A percentile compares a stretch with the other conserved stretches of the same genome.
Evolutionary conservation across 2,888 invertebrate species (phyloP).

Genomic region (Andrena haemorrhoa): DNA sequence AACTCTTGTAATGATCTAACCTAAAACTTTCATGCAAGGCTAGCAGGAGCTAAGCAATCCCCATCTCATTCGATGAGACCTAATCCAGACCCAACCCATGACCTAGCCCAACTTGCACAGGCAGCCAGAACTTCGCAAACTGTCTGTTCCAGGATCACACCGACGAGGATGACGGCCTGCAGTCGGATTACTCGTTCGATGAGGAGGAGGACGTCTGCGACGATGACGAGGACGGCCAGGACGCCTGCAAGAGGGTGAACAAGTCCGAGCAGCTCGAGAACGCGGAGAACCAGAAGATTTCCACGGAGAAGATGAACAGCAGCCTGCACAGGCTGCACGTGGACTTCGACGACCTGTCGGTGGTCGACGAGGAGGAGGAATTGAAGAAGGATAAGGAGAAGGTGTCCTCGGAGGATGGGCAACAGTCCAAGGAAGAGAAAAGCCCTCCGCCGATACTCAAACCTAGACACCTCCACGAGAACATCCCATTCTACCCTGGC

Average conservation of each 20-base stretch:
- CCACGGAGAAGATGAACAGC: constrained; percentile 84
- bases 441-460: constrained; percentile 45
- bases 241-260: constrained; percentile 79
- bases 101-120: no score
- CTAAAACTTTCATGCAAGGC: no score
- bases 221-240: constrained; percentile 75
- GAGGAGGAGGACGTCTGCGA: constrained; percentile 79
- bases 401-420: constrained; percentile 26
- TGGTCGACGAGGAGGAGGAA: constrained; percentile 90
- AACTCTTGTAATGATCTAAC: background rate
- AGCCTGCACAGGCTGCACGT: constrained; percentile 77
- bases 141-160: constrained; percentile 74
- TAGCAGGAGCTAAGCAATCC: no score
- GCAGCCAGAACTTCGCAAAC: background rate
- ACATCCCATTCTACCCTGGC: constrained; percentile 69
- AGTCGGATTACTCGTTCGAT: constrained; percentile 72
- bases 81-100: background rate
- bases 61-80: background rate
- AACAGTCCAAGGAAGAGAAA: constrained; percentile 47
- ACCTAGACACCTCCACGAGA: constrained; percentile 69
- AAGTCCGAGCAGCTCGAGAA: constrained; percentile 79
- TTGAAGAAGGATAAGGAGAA: constrained; percentile 77
- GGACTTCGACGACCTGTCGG: constrained; percentile 90
- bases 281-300: constrained; percentile 85
- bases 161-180: constrained; percentile 74